These are phyloP conservation scores for Porites australiensis DNA, from an alignment of 64 coral and sea anemone genomes.

Conservation along the genomic window DNA sequence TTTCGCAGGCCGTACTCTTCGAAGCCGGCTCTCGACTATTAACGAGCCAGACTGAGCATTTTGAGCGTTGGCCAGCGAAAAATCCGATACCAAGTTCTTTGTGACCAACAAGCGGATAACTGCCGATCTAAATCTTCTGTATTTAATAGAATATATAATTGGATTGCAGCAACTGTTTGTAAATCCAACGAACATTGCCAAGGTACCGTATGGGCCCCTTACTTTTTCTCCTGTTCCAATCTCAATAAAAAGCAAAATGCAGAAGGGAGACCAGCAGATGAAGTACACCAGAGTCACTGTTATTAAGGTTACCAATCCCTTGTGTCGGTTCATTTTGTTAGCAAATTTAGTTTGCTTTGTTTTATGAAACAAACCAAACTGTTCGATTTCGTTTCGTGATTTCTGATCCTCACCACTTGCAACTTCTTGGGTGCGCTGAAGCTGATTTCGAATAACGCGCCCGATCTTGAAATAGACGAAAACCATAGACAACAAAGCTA, in stretches of 20 bases:
- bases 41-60: not conserved
- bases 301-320: constrained; percentile 61
- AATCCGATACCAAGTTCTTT: not conserved
- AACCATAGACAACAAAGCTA: constrained; percentile 76
- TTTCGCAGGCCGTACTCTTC: not conserved
- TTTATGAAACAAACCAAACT: not conserved
- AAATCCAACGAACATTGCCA: constrained; percentile 76
- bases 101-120: constrained; percentile 16
- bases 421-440: constrained; percentile 18
- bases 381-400: not conserved
- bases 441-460: constrained; percentile 51
- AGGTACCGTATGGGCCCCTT: not conserved
- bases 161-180: constrained; percentile 82
- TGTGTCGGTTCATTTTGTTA: constrained; percentile 27
- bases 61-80: not conserved
- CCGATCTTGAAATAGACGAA: constrained; percentile 69
- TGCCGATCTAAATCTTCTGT: constrained; percentile 63
- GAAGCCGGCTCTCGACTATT: not conserved
- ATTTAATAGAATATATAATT: constrained; percentile 79
- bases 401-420: not conserved
- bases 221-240: constrained; percentile 67
- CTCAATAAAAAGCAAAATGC: constrained; percentile 81
- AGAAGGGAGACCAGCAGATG: constrained; percentile 84
- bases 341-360: not conserved
- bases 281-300: constrained; percentile 64